Base-by-base conservation (phyloP, 2,797 vertebrate species). In the Spinus pinus region DNA sequence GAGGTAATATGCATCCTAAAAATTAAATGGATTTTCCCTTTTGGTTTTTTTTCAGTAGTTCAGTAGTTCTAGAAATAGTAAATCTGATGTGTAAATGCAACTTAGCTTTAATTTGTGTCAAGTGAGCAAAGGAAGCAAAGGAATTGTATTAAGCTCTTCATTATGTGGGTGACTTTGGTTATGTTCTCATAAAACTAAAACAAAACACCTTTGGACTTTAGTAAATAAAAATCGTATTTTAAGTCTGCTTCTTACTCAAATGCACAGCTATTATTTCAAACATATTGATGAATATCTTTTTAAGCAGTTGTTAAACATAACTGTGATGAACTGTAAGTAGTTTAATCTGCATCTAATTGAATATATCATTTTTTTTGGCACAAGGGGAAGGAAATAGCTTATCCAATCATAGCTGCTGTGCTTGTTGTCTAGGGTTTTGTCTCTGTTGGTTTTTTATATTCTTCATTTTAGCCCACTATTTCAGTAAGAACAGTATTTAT, bases 1-100 rank as follows among this genome's bases (percentile, higher is more conserved):
- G 53, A 91, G 60, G 10, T 57, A 23, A 46, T 37, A 30, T 24
- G 24, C 17, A 39, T 39, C 11, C 23, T 49, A 46, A 61, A 44
- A 57, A 54, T 58, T 79, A 28, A n/a, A 82, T 65, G 3, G 2
- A 4, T 13, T 64, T 37, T 3, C 5, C 10, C 1, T 0, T 13
- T 9, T 2, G 5, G 12, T 22, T 72, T 62, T 57, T 57, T 60
- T 53, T 47, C 41, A 15, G 35, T 62, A 18, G 20, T 67, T 28
- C 19, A 39, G 11, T 64, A 53, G 18, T 33, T 67, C 8, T 77
- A 60, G 20, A 86, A 41, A 20, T 47, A 74, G 49, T 14, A 81
- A 87, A 35, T 22, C 2, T n/a, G 25, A 88, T 28, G 3, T 25
- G n/a, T 39, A 81, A 70, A 81, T 70, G 37, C 2, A 23, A 37